These are phyloP conservation scores for Lacerta agilis DNA, from an alignment of 2,797 vertebrate genomes.

Conservation along the genomic window DNA sequence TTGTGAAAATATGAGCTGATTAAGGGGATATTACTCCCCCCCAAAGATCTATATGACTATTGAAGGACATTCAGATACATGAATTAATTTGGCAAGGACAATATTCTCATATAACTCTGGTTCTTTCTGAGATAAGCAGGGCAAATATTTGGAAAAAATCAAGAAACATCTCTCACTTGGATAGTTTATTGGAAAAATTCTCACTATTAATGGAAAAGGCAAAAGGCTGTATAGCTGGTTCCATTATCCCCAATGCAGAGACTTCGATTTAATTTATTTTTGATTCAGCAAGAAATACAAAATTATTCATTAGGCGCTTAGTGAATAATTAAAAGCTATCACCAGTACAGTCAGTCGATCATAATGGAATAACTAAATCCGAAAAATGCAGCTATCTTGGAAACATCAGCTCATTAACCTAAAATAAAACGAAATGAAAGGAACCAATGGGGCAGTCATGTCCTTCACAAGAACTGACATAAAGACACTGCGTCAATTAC, in stretches of 20 bases:
- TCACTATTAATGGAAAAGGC: constrained; percentile 31
- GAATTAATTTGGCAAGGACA: constrained; percentile 42
- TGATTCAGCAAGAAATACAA: constrained; percentile 37
- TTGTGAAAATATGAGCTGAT: constrained; percentile 30
- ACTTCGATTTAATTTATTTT: constrained; percentile 51
- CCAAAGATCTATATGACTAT: constrained; percentile 12
- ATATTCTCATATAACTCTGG: constrained; percentile 15
- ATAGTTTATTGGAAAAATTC: constrained; percentile 41
- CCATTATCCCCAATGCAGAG: constrained; percentile 13
- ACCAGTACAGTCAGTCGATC: constrained; percentile 30
- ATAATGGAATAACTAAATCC: constrained; percentile 30
- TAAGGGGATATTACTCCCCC: constrained; percentile 14
- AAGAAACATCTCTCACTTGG: constrained; percentile 25
- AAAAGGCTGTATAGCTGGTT: constrained; percentile 3
- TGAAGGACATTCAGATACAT: constrained; percentile 35
- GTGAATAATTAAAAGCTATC: constrained; percentile 55
- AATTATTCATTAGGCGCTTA: constrained; percentile 31
- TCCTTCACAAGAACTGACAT: constrained; percentile 19
- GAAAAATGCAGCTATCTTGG: constrained; percentile 9
- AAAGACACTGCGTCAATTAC: background rate
- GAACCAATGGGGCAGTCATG: background rate
- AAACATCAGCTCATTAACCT: background rate
- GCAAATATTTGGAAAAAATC: constrained; percentile 48
- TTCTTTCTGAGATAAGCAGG: constrained; percentile 31
- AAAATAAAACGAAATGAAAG: background rate